Base-by-base conservation (phyloP, 2,888 invertebrate genomes). In the Trichogramma evanescens region DNA sequence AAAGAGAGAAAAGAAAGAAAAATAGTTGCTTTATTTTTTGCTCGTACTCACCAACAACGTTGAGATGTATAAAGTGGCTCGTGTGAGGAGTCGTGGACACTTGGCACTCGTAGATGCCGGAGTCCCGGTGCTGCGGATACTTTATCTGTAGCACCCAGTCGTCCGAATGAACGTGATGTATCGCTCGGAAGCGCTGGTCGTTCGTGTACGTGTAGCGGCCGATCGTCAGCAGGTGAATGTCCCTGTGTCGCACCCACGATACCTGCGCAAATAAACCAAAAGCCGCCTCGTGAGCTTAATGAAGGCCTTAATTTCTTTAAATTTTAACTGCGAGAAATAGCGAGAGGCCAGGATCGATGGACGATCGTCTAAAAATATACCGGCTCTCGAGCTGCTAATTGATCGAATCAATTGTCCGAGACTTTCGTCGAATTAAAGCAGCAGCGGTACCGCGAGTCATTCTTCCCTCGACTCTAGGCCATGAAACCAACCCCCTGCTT, bases 81-180 rank as follows among this genome's bases (percentile, higher is more conserved):
- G 93, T 89, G 74, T 93, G 94, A 38, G 94, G 94, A 61, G 93
- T 93, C 64, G 94, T 93, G 69, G 93, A 93, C 75, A 95, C 90
- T 83, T 95, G 95, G 79, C 94, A 95, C 81, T 95, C 94, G 80
- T 95, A 95, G 71, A 92, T 87, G 63, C 94, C 94, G 13, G 88
- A 87, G 79, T 95, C 94, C 68, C 92, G 84, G 76, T 92, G 89
- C 77, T 94, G 93, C 1, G 93, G 91, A 77, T 93, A 94, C 79
- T 93, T 93, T 79, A 95, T 92, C 83, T 88, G 86, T 69, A 95
- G 83, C 65, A 89, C 91, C 93, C 93, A 94, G 81, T 94, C 94
- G 79, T 93, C 93, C 64, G 91, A 87, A 71, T 90, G 89, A 49
- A 87, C 4, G 55, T 58, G 49, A 41, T 64, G 64, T 52, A 65